Percentiles rank a stretch among this genome's conserved stretches.
Evolutionary conservation across 2,797 vertebrate species (phyloP).

Genomic region (Hypotaenidia okinawae): DNA sequence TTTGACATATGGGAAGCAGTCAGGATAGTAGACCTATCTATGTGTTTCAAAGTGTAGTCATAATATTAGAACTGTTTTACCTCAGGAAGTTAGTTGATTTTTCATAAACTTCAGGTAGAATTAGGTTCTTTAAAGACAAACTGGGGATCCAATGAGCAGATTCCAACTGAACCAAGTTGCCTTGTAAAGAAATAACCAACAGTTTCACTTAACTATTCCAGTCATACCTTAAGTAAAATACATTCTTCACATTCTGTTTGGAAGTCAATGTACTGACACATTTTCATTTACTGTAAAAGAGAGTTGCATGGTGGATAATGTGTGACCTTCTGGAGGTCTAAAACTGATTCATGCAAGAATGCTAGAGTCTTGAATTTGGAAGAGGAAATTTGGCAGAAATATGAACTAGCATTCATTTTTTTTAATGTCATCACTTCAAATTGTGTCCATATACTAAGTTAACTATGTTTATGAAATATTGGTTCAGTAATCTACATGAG

Average conservation of each 20-base stretch:
- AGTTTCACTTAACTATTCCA: background rate
- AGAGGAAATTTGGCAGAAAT: background rate
- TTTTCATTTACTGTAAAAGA: background rate
- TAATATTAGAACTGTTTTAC: background rate
- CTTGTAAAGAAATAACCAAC: background rate
- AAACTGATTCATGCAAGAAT: background rate
- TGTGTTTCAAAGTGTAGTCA: background rate
- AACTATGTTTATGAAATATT: background rate
- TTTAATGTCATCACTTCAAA: background rate
- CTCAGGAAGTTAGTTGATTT: background rate
- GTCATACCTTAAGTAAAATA: background rate
- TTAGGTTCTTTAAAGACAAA: background rate
- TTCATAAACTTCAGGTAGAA: background rate
- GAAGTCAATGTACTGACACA: background rate
- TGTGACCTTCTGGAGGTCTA: background rate
- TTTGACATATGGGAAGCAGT: background rate
- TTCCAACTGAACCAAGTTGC: background rate
- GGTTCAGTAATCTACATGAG: background rate
- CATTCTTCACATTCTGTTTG: background rate
- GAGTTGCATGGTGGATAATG: background rate
- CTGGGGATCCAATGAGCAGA: background rate
- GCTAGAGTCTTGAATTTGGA: background rate
- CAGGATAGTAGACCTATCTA: background rate
- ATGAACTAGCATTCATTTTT: background rate
- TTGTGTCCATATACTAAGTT: background rate